Percentiles rank a stretch among this genome's conserved stretches.
These are phyloP conservation scores for Tenthredo notha DNA, from an alignment of 2,888 invertebrate species.

Conservation along the genomic window DNA sequence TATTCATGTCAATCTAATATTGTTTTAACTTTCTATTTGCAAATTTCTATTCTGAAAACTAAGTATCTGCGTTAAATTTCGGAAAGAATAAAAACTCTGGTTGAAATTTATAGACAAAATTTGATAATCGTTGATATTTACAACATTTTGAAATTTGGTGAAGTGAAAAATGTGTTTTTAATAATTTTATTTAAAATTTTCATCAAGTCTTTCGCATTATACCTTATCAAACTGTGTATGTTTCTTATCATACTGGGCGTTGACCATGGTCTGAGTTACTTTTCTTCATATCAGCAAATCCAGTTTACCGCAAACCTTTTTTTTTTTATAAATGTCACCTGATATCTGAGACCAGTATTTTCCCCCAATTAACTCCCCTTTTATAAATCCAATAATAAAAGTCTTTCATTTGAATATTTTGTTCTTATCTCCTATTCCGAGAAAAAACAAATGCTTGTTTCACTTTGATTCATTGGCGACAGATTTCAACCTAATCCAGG, in stretches of 20 bases:
- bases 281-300: slow-evolving; percentile 33
- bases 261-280: slow-evolving; percentile 11
- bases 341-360: background rate
- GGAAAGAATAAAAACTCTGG: background rate
- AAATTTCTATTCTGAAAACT: background rate
- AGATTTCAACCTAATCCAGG: slow-evolving; percentile 3
- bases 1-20: background rate
- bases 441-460: background rate
- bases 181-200: background rate
- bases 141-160: background rate
- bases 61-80: background rate
- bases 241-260: slow-evolving; percentile 51
- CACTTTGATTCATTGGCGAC: background rate
- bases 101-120: background rate
- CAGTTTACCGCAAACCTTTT: background rate
- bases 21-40: background rate
- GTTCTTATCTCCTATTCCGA: slow-evolving; percentile 9
- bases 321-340: background rate
- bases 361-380: background rate
- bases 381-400: background rate
- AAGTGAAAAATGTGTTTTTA: background rate
- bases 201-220: background rate
- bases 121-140: background rate
- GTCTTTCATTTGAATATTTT: slow-evolving; percentile 8
- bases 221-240: slow-evolving; percentile 25